Evolutionary conservation across 2,888 invertebrate genomes (phyloP).

Genomic region (Dorcus hopei): DNA sequence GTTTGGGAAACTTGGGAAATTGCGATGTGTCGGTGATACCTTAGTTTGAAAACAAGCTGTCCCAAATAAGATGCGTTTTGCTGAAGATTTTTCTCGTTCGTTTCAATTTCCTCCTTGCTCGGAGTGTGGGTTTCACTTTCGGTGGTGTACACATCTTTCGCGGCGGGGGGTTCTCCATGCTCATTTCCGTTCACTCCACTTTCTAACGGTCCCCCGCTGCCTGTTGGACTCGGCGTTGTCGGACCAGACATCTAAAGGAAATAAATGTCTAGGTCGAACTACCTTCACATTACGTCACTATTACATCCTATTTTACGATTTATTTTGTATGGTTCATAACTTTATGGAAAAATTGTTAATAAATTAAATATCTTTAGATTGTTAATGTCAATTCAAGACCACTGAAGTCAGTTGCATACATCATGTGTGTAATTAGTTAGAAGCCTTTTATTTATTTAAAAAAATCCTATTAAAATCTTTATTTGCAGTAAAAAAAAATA

Average conservation of each 20-base stretch:
- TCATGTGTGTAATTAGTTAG: too few relatives aligned
- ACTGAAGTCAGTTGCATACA: too few relatives aligned
- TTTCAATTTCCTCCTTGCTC: slow-evolving; percentile 57
- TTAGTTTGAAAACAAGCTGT: slow-evolving; percentile 82
- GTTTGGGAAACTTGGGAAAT: neutral
- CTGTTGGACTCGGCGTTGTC: slow-evolving; percentile 46
- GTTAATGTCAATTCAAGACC: too few relatives aligned
- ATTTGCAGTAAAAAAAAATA: neutral
- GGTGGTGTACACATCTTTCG: slow-evolving; percentile 48
- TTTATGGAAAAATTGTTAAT: too few relatives aligned
- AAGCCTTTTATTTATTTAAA: too few relatives aligned
- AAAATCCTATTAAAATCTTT: too few relatives aligned
- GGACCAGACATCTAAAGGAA: slow-evolving; percentile 43
- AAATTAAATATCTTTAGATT: too few relatives aligned
- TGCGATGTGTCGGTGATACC: slow-evolving; percentile 49
- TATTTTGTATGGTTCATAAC: too few relatives aligned
- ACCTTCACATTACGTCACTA: too few relatives aligned
- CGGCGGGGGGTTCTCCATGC: slow-evolving; percentile 38
- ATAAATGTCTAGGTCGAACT: neutral
- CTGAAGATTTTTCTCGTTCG: slow-evolving; percentile 57
- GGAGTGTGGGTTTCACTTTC: slow-evolving; percentile 51
- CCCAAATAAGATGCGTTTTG: slow-evolving; percentile 72
- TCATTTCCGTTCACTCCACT: slow-evolving; percentile 35
- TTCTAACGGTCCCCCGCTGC: slow-evolving; percentile 43
- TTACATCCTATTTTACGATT: too few relatives aligned